Conservation (phyloP, 1,140 invertebrate species). For the Aphidius gifuensis region DNA sequence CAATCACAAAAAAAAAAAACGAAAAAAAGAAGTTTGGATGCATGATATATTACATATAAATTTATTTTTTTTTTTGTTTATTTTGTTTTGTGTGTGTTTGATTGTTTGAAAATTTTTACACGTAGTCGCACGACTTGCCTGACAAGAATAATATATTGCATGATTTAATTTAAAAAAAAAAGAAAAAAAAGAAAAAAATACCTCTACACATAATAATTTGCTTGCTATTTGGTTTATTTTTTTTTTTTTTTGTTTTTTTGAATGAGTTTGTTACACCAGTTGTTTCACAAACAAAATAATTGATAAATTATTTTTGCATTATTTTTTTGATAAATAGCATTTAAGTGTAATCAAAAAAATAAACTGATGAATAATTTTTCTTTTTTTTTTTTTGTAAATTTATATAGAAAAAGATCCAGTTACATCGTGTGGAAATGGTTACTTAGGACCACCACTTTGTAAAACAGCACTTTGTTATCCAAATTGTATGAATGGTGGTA, state of each 20-base stretch:
- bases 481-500: slow-evolving; percentile 88
- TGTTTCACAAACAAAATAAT: no score
- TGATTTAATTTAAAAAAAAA: slow-evolving; percentile 5
- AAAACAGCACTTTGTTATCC: slow-evolving; percentile 87
- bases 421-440: slow-evolving; percentile 78
- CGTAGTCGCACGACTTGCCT: slow-evolving; percentile 14
- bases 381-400: slow-evolving; percentile 4
- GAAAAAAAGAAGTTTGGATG: slow-evolving; percentile 32
- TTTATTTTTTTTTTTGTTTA: background rate
- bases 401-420: slow-evolving; percentile 77
- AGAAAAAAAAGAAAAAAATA: no score
- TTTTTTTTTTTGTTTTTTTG: no score
- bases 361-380: slow-evolving; percentile 5
- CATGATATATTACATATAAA: slow-evolving; percentile 22
- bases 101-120: background rate
- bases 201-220: no score
- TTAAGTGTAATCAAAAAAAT: no score
- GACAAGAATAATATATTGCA: background rate
- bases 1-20: slow-evolving; percentile 47
- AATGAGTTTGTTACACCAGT: no score
- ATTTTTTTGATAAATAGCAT: no score
- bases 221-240: no score
- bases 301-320: no score
- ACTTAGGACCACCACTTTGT: slow-evolving; percentile 81
- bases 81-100: background rate